phyloP scores from a whole-genome alignment of 2,888 invertebrate species.

The Clitarchus hookeri region DNA sequence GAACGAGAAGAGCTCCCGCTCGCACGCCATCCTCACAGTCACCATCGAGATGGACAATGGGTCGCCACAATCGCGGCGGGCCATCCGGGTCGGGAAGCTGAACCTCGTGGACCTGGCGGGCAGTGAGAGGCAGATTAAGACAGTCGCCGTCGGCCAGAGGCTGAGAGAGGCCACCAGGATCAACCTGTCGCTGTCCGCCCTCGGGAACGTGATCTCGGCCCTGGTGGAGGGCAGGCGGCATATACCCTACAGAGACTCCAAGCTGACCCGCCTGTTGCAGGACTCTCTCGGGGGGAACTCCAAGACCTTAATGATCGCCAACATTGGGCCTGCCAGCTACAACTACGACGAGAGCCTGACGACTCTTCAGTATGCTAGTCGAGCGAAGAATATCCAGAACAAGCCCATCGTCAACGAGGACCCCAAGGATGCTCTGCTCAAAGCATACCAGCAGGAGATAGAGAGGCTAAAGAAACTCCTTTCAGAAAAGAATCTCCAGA shows the following conservation, averaged over 20 bases:
- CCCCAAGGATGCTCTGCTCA: constrained; percentile 63
- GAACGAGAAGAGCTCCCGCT: constrained; percentile 65
- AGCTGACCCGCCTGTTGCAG: too few relatives aligned
- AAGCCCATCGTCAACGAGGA: constrained; percentile 67
- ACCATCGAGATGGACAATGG: constrained; percentile 56
- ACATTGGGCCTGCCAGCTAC: constrained; percentile 65
- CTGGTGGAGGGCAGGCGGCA: constrained; percentile 61
- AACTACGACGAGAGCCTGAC: constrained; percentile 65
- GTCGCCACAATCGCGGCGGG: constrained; percentile 44
- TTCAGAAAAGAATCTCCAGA: too few relatives aligned
- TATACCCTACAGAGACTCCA: constrained; percentile 61
- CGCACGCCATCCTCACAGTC: constrained; percentile 67
- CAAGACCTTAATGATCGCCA: constrained; percentile 44
- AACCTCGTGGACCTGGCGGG: constrained; percentile 59
- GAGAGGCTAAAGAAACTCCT: too few relatives aligned
- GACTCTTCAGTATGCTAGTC: constrained; percentile 62
- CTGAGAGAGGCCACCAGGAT: too few relatives aligned
- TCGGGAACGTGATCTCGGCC: too few relatives aligned
- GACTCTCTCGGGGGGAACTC: too few relatives aligned
- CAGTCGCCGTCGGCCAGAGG: too few relatives aligned
- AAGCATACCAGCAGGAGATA: too few relatives aligned
- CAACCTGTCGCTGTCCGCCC: too few relatives aligned
- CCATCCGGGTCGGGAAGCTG: constrained; percentile 59
- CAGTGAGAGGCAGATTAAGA: too few relatives aligned
- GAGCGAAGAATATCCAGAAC: constrained; percentile 68